These are phyloP conservation scores for Meliscaeva auricollis DNA, from an alignment of 2,888 invertebrate genomes.

Conservation along the genomic window DNA sequence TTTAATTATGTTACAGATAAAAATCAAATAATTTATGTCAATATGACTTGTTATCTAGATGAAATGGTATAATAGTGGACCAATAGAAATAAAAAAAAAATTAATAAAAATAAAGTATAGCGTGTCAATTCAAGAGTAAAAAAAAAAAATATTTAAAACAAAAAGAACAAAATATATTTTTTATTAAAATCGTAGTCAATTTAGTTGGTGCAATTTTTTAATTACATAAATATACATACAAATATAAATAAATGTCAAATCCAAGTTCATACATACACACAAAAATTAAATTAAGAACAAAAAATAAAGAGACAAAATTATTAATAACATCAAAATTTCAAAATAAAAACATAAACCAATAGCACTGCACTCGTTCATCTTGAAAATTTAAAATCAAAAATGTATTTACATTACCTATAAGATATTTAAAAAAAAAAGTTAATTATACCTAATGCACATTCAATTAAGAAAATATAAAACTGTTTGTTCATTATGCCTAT, in stretches of 20 bases:
- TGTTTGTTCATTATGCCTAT: background rate
- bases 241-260: background rate
- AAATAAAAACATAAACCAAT: constrained; percentile 37
- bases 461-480: background rate
- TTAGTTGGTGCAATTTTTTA: constrained; percentile 62
- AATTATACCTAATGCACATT: constrained; percentile 46
- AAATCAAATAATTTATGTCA: background rate
- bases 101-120: constrained; percentile 28
- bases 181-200: constrained; percentile 59
- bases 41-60: constrained; percentile 46
- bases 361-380: constrained; percentile 52
- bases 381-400: constrained; percentile 24
- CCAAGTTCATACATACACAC: background rate
- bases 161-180: constrained; percentile 28
- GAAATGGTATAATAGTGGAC: constrained; percentile 75
- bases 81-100: constrained; percentile 64
- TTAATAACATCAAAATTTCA: constrained; percentile 10
- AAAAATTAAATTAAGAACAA: background rate
- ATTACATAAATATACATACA: constrained; percentile 23
- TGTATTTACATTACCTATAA: background rate
- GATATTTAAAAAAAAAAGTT: background rate
- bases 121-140: constrained; percentile 64
- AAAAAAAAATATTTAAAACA: constrained; percentile 11
- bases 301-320: background rate
- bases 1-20: too few relatives aligned